Conservation (phyloP, 2,113 vertebrate genomes). For the Myotis brandtii region DNA sequence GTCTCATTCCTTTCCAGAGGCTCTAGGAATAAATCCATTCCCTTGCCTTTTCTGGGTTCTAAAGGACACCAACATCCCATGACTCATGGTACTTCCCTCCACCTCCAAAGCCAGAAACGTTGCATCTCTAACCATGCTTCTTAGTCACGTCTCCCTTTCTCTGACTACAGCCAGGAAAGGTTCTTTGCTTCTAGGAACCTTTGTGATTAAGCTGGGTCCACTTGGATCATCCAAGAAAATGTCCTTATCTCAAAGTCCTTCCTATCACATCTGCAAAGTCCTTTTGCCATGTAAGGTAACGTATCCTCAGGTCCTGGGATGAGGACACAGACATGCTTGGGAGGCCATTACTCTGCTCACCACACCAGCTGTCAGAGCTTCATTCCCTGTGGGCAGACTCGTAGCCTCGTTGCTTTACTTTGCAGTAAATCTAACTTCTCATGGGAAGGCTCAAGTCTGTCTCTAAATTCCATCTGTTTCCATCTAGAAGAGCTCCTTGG, state of each 20-base stretch:
- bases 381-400: not conserved
- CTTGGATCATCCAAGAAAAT: not conserved
- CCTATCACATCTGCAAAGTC: not conserved
- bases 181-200: not conserved
- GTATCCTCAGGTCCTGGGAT: not conserved
- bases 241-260: not conserved
- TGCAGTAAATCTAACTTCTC: not conserved
- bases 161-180: not conserved
- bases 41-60: not conserved
- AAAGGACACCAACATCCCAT: not conserved
- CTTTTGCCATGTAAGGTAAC: not conserved
- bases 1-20: not conserved
- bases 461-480: not conserved
- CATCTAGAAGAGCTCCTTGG: not conserved
- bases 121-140: not conserved
- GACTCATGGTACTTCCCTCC: not conserved
- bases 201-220: not conserved
- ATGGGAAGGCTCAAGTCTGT: not conserved
- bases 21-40: not conserved
- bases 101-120: not conserved
- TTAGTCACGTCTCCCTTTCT: not conserved
- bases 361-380: not conserved
- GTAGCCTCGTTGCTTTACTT: not conserved
- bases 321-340: not conserved
- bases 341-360: not conserved